Percentiles rank a stretch among this genome's conserved stretches.
phyloP scores from a whole-genome alignment of 2,113 vertebrate species.

The Heptranchias perlo region DNA sequence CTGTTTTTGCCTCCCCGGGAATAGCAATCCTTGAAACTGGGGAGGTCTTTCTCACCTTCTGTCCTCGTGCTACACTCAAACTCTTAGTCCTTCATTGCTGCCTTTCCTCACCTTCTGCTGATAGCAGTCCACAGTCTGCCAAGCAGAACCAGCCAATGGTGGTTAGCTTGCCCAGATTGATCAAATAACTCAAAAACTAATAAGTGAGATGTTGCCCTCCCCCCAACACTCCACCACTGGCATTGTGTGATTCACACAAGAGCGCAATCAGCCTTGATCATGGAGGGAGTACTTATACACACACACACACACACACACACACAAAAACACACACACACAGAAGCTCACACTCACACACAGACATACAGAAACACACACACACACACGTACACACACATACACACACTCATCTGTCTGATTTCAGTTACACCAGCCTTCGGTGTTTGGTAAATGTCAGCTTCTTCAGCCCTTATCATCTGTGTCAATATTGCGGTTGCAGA shows the following conservation, averaged over 20 bases:
- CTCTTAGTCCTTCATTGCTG: neutral
- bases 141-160: neutral
- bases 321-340: neutral
- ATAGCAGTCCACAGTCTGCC: neutral
- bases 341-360: neutral
- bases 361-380: neutral
- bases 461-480: slow-evolving; percentile 10
- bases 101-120: neutral
- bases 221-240: neutral
- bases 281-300: neutral
- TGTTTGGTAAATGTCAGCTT: slow-evolving; percentile 25
- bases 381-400: neutral
- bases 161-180: neutral
- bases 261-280: neutral
- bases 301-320: neutral
- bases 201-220: neutral
- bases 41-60: neutral
- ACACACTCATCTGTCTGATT: neutral
- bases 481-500: slow-evolving; percentile 3
- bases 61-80: neutral
- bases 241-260: neutral
- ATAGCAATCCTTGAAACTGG: neutral
- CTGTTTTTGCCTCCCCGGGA: neutral
- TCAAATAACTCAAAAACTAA: neutral
- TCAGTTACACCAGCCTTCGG: neutral